Conservation (phyloP, 1,140 invertebrate species). For the Cydia amplana region DNA sequence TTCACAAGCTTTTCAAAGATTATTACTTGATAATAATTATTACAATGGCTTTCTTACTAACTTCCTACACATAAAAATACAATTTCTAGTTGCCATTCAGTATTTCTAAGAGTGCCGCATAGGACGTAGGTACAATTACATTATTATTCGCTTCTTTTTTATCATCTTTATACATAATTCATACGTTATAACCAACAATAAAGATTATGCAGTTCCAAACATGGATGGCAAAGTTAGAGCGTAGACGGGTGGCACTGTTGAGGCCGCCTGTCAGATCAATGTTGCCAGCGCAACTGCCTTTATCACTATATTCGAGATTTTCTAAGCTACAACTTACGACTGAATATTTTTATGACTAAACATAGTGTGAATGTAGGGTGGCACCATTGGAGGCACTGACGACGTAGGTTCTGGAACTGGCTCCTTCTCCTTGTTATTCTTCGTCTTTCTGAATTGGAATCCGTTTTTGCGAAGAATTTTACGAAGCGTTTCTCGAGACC, state of each 20-base stretch:
- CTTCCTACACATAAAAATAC: slow-evolving; percentile 19
- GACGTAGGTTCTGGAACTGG: slow-evolving; percentile 56
- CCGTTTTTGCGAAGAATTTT: slow-evolving; percentile 74
- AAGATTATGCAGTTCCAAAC: slow-evolving; percentile 24
- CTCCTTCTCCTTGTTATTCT: slow-evolving; percentile 71
- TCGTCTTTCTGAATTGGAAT: slow-evolving; percentile 72
- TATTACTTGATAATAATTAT: not conserved
- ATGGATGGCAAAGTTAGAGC: slow-evolving; percentile 20
- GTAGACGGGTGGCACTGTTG: slow-evolving; percentile 18
- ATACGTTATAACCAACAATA: slow-evolving; percentile 26
- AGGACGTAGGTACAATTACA: not conserved
- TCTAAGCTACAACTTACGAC: slow-evolving; percentile 45
- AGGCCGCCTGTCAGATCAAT: slow-evolving; percentile 22
- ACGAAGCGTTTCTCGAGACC: slow-evolving; percentile 66
- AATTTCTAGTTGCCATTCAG: slow-evolving; percentile 13
- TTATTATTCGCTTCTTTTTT: not conserved
- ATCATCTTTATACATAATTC: not conserved
- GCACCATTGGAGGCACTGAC: slow-evolving; percentile 62
- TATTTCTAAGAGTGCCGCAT: not conserved
- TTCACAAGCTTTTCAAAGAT: slow-evolving; percentile 8
- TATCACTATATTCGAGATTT: slow-evolving; percentile 4
- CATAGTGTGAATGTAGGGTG: slow-evolving; percentile 71
- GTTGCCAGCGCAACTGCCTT: slow-evolving; percentile 11
- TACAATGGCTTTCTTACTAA: slow-evolving; percentile 3
- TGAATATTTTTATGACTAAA: slow-evolving; percentile 72